A percentile compares a stretch with the other conserved stretches of the same genome.
These are phyloP conservation scores for Champsocephalus gunnari DNA, from an alignment of 2,797 vertebrate species.

Conservation along the genomic window DNA sequence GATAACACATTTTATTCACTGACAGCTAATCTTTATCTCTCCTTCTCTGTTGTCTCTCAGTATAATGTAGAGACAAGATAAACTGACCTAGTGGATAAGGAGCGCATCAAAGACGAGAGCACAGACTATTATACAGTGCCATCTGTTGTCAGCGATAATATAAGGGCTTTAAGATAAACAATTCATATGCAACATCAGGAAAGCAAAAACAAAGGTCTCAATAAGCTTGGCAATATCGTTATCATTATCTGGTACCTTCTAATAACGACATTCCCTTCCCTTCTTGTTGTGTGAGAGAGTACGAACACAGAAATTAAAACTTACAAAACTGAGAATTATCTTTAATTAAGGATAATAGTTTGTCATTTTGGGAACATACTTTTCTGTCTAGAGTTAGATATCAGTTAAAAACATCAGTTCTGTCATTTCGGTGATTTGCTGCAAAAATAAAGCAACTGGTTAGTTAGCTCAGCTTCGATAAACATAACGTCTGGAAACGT, in stretches of 20 bases:
- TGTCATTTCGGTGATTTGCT: not conserved
- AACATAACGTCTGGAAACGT: not conserved
- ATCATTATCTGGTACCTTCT: constrained; percentile 2
- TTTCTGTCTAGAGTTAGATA: not conserved
- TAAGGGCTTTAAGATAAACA: constrained; percentile 30
- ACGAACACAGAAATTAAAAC: not conserved
- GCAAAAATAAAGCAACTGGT: not conserved
- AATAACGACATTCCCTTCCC: not conserved
- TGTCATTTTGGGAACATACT: not conserved
- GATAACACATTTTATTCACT: constrained; percentile 52
- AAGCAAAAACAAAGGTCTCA: constrained; percentile 12
- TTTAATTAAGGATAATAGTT: not conserved
- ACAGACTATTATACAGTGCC: constrained; percentile 18
- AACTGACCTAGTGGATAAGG: constrained; percentile 36
- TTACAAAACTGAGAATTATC: not conserved
- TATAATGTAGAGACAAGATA: constrained; percentile 49
- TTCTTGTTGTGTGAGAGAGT: not conserved
- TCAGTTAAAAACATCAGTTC: not conserved
- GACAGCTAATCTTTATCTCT: constrained; percentile 64
- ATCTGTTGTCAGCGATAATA: constrained; percentile 37
- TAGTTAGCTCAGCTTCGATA: not conserved
- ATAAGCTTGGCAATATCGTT: not conserved
- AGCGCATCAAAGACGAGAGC: constrained; percentile 30
- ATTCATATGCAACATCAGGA: constrained; percentile 25
- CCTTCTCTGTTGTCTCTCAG: constrained; percentile 44